Evolutionary conservation across 2,797 vertebrate genomes (phyloP).

Genomic region (Pogoniulus pusillus): DNA sequence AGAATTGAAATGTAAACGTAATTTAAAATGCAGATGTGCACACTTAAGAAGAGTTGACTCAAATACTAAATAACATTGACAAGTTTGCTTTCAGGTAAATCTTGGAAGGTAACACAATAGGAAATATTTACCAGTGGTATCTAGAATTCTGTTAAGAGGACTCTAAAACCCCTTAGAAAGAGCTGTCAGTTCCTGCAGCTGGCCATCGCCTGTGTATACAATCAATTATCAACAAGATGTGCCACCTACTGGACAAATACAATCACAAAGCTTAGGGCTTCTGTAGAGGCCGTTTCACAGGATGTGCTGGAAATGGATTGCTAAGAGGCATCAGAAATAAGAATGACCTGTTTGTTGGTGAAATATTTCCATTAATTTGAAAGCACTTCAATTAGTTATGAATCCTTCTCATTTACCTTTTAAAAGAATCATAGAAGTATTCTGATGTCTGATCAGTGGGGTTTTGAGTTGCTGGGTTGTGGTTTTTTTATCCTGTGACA

Average conservation of each 20-base stretch:
- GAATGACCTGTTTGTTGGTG: background rate
- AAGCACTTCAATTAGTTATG: background rate
- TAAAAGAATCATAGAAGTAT: background rate
- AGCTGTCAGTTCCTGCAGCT: background rate
- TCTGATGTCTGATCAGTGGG: background rate
- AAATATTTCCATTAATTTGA: background rate
- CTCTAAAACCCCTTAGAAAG: background rate
- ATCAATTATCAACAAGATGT: background rate
- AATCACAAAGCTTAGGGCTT: background rate
- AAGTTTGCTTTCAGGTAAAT: background rate
- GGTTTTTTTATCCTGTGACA: background rate
- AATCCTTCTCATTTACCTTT: background rate
- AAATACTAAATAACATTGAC: background rate
- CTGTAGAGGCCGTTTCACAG: background rate
- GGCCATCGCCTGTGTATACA: background rate
- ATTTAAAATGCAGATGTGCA: background rate
- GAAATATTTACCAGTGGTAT: background rate
- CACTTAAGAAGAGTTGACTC: background rate
- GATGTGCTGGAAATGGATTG: accelerated
- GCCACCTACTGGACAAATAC: conserved; percentile 51
- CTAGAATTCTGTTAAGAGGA: background rate
- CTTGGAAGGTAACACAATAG: background rate
- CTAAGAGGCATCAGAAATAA: background rate
- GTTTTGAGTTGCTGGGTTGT: background rate
- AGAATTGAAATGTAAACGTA: background rate